Evolutionary conservation across 2,888 invertebrate species (phyloP).

Genomic region (Acanthosepion esculentum): DNA sequence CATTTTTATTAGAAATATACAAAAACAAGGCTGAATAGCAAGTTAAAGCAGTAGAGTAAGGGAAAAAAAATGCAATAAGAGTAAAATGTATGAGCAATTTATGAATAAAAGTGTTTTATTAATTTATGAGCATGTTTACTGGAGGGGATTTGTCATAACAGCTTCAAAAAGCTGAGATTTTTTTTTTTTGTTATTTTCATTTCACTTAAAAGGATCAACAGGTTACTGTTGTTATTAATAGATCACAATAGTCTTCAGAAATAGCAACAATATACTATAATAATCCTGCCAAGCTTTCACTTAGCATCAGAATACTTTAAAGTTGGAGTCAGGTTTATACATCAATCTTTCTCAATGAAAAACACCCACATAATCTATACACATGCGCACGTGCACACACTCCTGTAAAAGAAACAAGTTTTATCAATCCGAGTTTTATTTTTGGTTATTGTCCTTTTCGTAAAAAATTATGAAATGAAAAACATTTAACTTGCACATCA

Average conservation of each 20-base stretch:
- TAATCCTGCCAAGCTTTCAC: neutral
- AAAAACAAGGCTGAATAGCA: no score
- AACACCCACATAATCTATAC: neutral
- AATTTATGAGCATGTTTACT: neutral
- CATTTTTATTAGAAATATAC: no score
- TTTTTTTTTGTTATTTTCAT: no score
- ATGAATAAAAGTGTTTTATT: neutral
- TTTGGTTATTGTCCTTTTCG: no score
- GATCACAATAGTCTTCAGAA: slow-evolving; percentile 33
- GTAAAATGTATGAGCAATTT: neutral
- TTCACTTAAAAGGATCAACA: no score
- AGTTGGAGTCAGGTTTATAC: neutral
- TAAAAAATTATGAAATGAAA: no score
- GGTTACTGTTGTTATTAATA: neutral
- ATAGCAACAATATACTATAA: slow-evolving; percentile 13
- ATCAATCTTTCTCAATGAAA: neutral
- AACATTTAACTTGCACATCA: no score
- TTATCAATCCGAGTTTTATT: no score
- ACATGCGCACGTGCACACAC: no score
- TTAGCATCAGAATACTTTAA: neutral
- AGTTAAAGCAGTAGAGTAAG: no score
- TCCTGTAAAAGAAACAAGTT: no score
- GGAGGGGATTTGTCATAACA: neutral
- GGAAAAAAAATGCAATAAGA: neutral
- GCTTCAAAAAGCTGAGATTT: neutral